Base-by-base conservation (phyloP, 53 echinoderm and acorn worm species). In the Echinometra lucunter region DNA sequence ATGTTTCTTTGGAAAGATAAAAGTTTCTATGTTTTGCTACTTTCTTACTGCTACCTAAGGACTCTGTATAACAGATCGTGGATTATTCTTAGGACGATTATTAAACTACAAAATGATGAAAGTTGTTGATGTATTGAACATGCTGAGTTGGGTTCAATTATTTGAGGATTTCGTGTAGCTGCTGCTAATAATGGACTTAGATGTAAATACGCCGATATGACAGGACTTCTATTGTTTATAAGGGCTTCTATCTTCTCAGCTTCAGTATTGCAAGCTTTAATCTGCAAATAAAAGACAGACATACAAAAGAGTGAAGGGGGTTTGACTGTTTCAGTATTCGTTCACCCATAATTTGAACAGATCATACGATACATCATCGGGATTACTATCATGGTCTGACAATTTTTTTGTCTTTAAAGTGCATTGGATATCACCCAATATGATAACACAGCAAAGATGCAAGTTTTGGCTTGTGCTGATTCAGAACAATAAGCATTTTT, bases 221-320 rank as follows among this genome's bases (percentile, higher is more conserved):
- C 94, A 23, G 99, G 99, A 81, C 99, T 98, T 25, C 96, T 91
- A 28, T 97, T 95, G 97, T 98, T 97, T 93, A 97, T 97, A 9
- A 98, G 94, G 23, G 97, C 97, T 28, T 95, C 99, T 44, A 98
- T 60, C 88, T 98, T 98, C 91, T 96, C 96, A 5, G 99, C 97
- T 56, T 98, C 99, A 57, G 85, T 96, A 91, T 97, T 97, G 82
- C 99, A 98, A 35, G 97, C 97, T 92, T 97, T 96, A 82, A 98
- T 97, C 97, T 98, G 95, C 21, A 80, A n/a, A 88, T 23, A 67
- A 91, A 91, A 70, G 2, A 91, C 8, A 13, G 32, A 90, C 28
- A 57, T 18, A 34, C 1, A 9, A 83, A 45, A 47, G 25, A 83
- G 27, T 45, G 1, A 32, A 30, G 16, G 12, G 72, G 25, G 25